Percentiles rank a stretch among this genome's conserved stretches.
Conservation (phyloP, 2,797 vertebrate genomes). For the Sebastes flavidus region DNA sequence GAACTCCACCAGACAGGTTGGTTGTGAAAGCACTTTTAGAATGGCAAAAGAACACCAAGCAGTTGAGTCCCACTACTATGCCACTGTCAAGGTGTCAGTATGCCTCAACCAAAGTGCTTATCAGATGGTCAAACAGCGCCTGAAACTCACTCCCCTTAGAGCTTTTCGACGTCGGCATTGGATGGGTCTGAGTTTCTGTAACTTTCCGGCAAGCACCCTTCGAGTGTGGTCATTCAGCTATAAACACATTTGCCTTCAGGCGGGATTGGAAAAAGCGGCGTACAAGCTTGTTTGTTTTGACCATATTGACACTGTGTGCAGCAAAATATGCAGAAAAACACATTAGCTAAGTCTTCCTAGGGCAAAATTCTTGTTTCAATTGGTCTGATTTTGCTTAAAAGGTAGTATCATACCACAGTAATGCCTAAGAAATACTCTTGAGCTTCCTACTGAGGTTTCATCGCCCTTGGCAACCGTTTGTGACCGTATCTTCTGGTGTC, state of each 20-base stretch:
- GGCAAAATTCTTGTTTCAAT: not conserved
- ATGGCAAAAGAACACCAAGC: not conserved
- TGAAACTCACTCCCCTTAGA: not conserved
- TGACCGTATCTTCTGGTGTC: not conserved
- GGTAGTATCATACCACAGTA: not conserved
- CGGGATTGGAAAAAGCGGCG: fast-evolving
- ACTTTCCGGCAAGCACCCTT: not conserved
- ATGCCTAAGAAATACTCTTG: not conserved
- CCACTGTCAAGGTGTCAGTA: not conserved
- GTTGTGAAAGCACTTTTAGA: not conserved
- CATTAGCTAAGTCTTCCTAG: not conserved
- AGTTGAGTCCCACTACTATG: not conserved
- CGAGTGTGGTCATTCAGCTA: not conserved
- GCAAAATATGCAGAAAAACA: not conserved
- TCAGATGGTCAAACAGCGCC: not conserved
- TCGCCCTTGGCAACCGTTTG: not conserved
- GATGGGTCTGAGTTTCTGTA: not conserved
- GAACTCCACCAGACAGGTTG: not conserved
- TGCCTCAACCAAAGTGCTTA: not conserved
- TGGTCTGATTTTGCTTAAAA: not conserved
- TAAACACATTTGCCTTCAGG: not conserved
- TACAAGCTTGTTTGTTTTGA: not conserved
- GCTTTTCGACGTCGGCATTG: fast-evolving
- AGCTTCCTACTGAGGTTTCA: not conserved
- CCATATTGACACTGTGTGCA: not conserved